Conservation (phyloP, 2,797 vertebrate genomes). For the Oreochromis grahami region DNA sequence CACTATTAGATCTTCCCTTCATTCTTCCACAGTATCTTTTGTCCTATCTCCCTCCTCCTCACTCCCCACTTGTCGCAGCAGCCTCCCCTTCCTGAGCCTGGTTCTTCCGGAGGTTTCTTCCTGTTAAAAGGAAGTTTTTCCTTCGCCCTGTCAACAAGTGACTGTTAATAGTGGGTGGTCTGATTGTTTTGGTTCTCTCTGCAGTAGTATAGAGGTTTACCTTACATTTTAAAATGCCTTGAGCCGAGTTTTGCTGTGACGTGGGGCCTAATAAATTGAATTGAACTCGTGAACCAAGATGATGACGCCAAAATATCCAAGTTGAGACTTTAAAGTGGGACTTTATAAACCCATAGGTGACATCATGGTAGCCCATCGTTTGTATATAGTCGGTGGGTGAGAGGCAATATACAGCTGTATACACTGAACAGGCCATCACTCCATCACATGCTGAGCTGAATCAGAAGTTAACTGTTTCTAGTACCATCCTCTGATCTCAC, state of each 20-base stretch:
- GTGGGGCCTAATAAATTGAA: not conserved
- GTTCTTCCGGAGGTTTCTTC: not conserved
- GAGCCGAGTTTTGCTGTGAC: not conserved
- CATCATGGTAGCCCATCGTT: not conserved
- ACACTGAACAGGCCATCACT: not conserved
- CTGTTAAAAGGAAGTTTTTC: not conserved
- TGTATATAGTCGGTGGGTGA: not conserved
- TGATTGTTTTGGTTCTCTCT: not conserved
- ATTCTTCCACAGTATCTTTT: not conserved
- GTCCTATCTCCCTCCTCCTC: not conserved
- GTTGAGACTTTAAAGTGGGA: not conserved
- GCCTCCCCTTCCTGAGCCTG: not conserved
- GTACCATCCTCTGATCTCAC: not conserved
- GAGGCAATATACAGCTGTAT: not conserved
- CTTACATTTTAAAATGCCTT: fast-evolving
- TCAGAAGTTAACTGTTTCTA: not conserved
- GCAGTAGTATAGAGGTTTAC: not conserved
- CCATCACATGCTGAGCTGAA: not conserved
- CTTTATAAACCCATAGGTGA: not conserved
- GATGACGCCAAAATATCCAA: not conserved
- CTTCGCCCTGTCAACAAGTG: not conserved
- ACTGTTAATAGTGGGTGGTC: not conserved
- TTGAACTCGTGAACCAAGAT: not conserved
- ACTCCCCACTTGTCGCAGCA: not conserved
- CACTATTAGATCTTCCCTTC: not conserved